Base-by-base conservation (phyloP, 2,888 invertebrate species). In the Eupithecia inturbata region DNA sequence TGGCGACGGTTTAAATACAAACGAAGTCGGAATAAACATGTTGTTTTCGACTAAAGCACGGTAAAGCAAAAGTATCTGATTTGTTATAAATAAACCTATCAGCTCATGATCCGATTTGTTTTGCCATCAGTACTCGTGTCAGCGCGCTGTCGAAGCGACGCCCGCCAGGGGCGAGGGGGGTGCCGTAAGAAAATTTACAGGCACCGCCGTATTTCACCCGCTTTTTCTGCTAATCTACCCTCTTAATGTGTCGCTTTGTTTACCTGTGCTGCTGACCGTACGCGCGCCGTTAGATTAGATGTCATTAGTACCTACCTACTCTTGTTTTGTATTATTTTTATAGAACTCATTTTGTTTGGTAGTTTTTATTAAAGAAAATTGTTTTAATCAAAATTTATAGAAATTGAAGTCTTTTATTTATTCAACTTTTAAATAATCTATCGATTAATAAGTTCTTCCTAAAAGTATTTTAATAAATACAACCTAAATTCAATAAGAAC, bases 201-300 rank as follows among this genome's bases (percentile, higher is more conserved):
- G 92, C 92, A 87, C 91, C 89, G 89, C 88, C 92, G 92, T 93
- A 93, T 92, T 93, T 94, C 92, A 93, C 90, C 90, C 89, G 88
- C 89, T 88, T 89, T 90, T 91, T 90, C 89, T 88, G 93, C 90
- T 93, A 94, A 94, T 94, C 93, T 92, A 91, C 92, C 93, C 92
- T 90, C 91, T 88, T 93, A 93, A 94, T 93, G 93, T 89, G 91
- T 89, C 91, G 92, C 92, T 91, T 91, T 94, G 93, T 93, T 94
- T 93, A 93, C 92, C 92, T 93, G 92, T 91, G 92, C 91, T 92
- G 91, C 92, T 93, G 93, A 92, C 92, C 93, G 91, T 91, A 90
- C 90, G 80, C 84, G 83, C 53, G 83, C 81, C 83, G 82, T 86
- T 85, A 84, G 84, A 82, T 81, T 80, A 78, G 81, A 79, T 77